Base-by-base conservation (phyloP, 2,113 vertebrate species). In the Rynchops niger region DNA sequence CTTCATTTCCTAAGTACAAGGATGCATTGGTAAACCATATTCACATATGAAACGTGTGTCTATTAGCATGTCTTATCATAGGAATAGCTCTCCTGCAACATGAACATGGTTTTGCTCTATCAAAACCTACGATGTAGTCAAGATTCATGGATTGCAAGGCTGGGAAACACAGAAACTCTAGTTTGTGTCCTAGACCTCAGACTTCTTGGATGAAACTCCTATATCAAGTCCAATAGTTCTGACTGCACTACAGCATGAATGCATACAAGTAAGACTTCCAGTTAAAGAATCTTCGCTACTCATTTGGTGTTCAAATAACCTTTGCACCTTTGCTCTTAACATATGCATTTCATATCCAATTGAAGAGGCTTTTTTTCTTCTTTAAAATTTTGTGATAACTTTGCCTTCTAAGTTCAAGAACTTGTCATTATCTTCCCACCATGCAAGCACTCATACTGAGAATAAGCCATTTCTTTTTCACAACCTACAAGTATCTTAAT, bases 41-140 rank as follows among this genome's bases (percentile, higher is more conserved):
- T 67, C 34, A 15, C 11, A 9, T 12, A 49, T 12, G 29, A 77
- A 88, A 65, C 0, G 0, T 6, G 3, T 21, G 11, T 69, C 15
- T 73, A 20, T 59, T 84, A 74, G 26, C 23, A 34, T 5, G 11
- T 50, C 21, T 55, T 79, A 80, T 53, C 40, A 50, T 8, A 84
- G 32, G 15, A 71, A 58, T 36, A 61, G 8, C 15, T 84, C 62
- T 76, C 9, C 38, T 84, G 40, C 15, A 52, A 47, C 12, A 63
- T 0, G 0, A 69, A 77, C 19, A 34, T 15, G 8, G 7, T 20
- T 76, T 71, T 66, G 6, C 36, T 65, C 43, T 65, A 21, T 43
- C n/a, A 71, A 93, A 91, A 50, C 20, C 55, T 59, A 43, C 14
- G 50, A 6, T 16, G 5, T n/a, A 22, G 55, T 71, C 25, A 77